Evolutionary conservation across 2,113 vertebrate genomes (phyloP).

Genomic region (Coreoperca whiteheadi): DNA sequence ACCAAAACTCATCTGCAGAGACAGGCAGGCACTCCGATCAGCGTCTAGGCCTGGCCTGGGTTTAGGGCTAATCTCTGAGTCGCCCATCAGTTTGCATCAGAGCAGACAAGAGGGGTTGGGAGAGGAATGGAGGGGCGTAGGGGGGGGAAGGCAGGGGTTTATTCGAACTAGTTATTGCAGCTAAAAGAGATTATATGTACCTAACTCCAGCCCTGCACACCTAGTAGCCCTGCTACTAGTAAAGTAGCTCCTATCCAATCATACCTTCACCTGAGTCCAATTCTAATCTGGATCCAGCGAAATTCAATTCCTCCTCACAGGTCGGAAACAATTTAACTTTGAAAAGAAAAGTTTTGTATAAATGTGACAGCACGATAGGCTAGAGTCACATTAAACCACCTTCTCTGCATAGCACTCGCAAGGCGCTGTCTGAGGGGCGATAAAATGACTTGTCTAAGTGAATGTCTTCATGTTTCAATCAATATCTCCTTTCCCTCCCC

Average conservation of each 20-base stretch:
- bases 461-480: slow-evolving; percentile 80
- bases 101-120: slow-evolving; percentile 43
- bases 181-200: slow-evolving; percentile 12
- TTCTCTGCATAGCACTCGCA: slow-evolving; percentile 39
- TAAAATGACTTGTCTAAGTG: slow-evolving; percentile 78
- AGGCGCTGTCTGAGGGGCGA: slow-evolving; percentile 51
- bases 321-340: slow-evolving; percentile 36
- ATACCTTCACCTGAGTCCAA: slow-evolving; percentile 6
- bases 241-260: slow-evolving; percentile 7
- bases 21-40: slow-evolving; percentile 76
- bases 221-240: no score
- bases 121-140: slow-evolving; percentile 10
- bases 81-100: slow-evolving; percentile 53
- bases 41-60: slow-evolving; percentile 65
- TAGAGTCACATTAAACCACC: slow-evolving; percentile 41
- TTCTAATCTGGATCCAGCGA: not conserved
- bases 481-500: slow-evolving; percentile 54
- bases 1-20: slow-evolving; percentile 96
- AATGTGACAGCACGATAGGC: slow-evolving; percentile 34
- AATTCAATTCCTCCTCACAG: slow-evolving; percentile 3
- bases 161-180: slow-evolving; percentile 3
- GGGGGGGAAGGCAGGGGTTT: slow-evolving; percentile 9
- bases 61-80: slow-evolving; percentile 47
- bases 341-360: slow-evolving; percentile 28
- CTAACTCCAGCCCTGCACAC: slow-evolving; percentile 5